Percentiles rank a stretch among this genome's conserved stretches.
phyloP scores from a whole-genome alignment of 2,113 vertebrate species.

The Pterocles gutturalis region DNA sequence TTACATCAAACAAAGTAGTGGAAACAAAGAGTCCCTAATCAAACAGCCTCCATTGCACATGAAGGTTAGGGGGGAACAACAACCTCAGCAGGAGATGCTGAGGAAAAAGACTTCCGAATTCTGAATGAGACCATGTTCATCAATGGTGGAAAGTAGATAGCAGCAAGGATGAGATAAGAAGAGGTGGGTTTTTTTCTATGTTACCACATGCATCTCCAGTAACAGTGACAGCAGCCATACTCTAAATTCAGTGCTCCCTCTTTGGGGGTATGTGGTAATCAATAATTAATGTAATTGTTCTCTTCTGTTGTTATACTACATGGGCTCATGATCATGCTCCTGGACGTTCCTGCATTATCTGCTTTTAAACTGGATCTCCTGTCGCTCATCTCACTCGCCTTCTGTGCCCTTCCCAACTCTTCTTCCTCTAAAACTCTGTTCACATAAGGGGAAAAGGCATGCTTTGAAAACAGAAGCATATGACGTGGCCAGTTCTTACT shows the following conservation, averaged over 20 bases:
- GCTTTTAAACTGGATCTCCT: not conserved
- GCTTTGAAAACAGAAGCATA: not conserved
- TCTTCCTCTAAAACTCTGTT: not conserved
- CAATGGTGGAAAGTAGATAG: not conserved
- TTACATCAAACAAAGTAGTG: not conserved
- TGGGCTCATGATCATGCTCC: not conserved
- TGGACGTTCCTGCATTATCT: not conserved
- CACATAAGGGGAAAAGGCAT: not conserved
- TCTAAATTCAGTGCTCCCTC: not conserved
- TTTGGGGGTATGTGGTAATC: not conserved
- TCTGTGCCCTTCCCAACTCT: not conserved
- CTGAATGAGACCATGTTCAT: not conserved
- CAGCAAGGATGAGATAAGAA: not conserved
- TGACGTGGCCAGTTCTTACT: not conserved
- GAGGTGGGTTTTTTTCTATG: not conserved
- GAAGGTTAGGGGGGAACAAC: not conserved
- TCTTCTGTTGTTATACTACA: not conserved
- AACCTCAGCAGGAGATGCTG: not conserved
- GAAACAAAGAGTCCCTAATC: not conserved
- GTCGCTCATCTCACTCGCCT: not conserved
- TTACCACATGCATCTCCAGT: not conserved
- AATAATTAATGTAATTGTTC: not conserved
- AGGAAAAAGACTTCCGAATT: not conserved
- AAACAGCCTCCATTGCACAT: not conserved
- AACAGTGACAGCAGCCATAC: not conserved